Percentiles rank a stretch among this genome's conserved stretches.
Evolutionary conservation across 2,113 vertebrate species (phyloP).

Genomic region (Microcebus tavaratra): DNA sequence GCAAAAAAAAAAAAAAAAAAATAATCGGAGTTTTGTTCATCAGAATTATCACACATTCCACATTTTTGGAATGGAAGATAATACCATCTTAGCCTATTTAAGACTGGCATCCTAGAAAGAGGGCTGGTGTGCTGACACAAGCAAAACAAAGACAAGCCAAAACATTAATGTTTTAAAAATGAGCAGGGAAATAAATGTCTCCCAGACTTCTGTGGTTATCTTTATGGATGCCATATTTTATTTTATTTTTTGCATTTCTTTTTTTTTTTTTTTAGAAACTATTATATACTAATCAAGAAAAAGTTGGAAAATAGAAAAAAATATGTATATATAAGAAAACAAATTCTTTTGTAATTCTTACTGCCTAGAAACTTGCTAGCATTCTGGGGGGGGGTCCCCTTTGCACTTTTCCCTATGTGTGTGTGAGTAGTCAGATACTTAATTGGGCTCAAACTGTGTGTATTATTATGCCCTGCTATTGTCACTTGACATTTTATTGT

Average conservation of each 20-base stretch:
- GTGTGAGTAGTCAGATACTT: neutral
- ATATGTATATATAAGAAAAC: neutral
- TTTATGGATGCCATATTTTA: neutral
- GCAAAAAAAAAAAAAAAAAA: neutral
- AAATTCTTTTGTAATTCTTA: neutral
- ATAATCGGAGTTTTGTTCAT: constrained; percentile 1
- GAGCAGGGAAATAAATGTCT: neutral
- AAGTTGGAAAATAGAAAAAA: neutral
- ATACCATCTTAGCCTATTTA: constrained; percentile 11
- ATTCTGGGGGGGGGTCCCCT: neutral
- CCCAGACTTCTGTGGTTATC: neutral
- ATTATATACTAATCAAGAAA: neutral
- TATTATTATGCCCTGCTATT: neutral
- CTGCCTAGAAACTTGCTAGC: neutral
- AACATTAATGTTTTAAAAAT: neutral
- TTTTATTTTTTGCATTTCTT: neutral
- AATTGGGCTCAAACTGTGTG: neutral
- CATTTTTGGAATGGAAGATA: neutral
- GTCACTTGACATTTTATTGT: neutral
- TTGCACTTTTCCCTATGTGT: neutral
- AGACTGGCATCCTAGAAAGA: neutral
- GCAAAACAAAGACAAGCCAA: neutral
- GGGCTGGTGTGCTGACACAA: neutral
- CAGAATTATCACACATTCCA: neutral
- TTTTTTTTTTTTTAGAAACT: constrained; percentile 10